These are phyloP conservation scores for Microhierax caerulescens DNA, from an alignment of 2,797 vertebrate species.

Conservation along the genomic window DNA sequence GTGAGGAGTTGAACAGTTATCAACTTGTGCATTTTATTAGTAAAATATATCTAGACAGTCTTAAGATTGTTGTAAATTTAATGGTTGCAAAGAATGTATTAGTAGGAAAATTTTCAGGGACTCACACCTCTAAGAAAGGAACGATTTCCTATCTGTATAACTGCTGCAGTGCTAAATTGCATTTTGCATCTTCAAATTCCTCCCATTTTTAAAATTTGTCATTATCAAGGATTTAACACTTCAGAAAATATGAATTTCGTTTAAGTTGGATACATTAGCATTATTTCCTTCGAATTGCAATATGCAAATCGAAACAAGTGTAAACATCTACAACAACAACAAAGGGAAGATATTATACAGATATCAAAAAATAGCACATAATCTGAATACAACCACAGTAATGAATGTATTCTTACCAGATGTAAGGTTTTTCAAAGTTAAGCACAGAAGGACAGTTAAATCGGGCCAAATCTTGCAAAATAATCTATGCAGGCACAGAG, in stretches of 20 bases:
- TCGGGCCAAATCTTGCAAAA: background rate
- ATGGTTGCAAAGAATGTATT: background rate
- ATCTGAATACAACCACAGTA: background rate
- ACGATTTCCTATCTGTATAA: background rate
- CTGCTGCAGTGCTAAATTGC: background rate
- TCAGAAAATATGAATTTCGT: background rate
- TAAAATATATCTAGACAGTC: background rate
- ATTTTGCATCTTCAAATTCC: background rate
- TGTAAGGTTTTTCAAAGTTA: background rate
- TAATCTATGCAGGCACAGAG: background rate
- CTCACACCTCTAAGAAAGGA: background rate
- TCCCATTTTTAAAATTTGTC: background rate
- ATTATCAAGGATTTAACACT: background rate
- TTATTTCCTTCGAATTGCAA: background rate
- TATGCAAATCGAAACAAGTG: background rate
- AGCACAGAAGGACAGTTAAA: background rate
- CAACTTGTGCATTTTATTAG: constrained; percentile 57
- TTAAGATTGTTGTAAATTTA: constrained; percentile 22
- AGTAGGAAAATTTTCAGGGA: background rate
- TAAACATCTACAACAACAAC: background rate
- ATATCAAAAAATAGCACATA: background rate
- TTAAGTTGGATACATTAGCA: background rate
- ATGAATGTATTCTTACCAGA: background rate
- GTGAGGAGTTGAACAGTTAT: constrained; percentile 69
- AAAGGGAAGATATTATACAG: background rate